Base-by-base conservation (phyloP, 2,888 invertebrate species). In the Xylota sylvarum region DNA sequence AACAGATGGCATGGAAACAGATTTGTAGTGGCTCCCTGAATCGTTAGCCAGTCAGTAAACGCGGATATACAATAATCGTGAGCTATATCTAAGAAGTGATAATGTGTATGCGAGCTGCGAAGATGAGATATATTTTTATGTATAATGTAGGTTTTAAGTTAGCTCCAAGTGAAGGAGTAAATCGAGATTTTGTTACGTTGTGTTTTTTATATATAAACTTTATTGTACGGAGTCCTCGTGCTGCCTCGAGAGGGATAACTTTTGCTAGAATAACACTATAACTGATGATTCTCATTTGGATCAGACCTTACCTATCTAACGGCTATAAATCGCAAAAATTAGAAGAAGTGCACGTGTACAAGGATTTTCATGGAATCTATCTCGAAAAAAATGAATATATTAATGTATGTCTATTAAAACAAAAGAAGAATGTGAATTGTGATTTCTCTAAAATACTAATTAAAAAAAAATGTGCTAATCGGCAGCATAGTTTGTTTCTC, bases 1-100 rank as follows among this genome's bases (percentile, higher is more conserved):
- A 3, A 37, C 48, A 35, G 84, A 84, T 43, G 80, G 85, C 43
- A 85, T 85, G 85, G 85, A 85, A 17, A 85, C 85, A n/a, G 85
- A 85, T 55, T 85, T 85, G 85, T 85, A 85, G 76, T 85, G 30
- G 55, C 17, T 12, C 40, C 1, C 35, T 9, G 17, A 37, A 32
- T 69, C 32, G 17, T n/a, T 5, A 30, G 14, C 70, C 30, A 52
- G 35, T 40, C 60, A 32, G 10, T 35, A 52, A 70, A 69, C 73
- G 78, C 62, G 35, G 67, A 69, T 78, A 67, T 62, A 23, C 76
- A 48, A 17, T n/a, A 52, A 65, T 30, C 65, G 40, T 72, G 60
- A 48, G 56, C 37, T 62, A 50, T 65, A 72, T 77, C 73, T 40
- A 60, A 79, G 65, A 65, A 67, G 84, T 84, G 84, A 84, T 84